Percentiles rank a stretch among this genome's conserved stretches.
These are phyloP conservation scores for Limnodromus scolopaceus DNA, from an alignment of 2,797 vertebrate genomes.

Conservation along the genomic window DNA sequence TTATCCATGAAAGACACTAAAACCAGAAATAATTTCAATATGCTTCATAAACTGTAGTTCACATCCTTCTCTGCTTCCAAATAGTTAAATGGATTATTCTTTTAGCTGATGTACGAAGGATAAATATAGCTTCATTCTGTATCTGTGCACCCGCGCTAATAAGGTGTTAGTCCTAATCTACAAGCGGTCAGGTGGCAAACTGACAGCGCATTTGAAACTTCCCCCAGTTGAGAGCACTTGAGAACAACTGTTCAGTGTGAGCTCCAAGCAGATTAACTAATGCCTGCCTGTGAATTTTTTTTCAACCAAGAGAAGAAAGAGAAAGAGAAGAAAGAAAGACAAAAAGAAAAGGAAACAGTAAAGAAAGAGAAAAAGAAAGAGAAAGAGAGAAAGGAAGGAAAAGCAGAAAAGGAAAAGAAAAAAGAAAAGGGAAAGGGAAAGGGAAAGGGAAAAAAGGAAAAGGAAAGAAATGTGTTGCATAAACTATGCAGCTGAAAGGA, in stretches of 20 bases:
- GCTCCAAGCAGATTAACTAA: neutral
- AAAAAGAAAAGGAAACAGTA: too few relatives aligned
- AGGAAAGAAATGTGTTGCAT: neutral
- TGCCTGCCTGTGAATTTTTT: neutral
- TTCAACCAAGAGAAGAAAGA: neutral
- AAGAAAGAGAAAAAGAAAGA: neutral
- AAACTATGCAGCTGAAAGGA: neutral
- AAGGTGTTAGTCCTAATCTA: neutral
- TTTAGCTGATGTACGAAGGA: neutral
- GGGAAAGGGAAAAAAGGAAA: accelerated
- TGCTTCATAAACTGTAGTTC: neutral
- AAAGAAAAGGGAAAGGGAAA: too few relatives aligned
- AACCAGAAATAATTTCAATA: neutral
- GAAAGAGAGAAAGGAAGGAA: too few relatives aligned
- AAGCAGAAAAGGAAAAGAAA: too few relatives aligned
- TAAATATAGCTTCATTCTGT: neutral
- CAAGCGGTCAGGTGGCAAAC: neutral
- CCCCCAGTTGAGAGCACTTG: neutral
- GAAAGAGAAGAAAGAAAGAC: too few relatives aligned
- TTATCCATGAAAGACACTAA: neutral
- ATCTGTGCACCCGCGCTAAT: neutral
- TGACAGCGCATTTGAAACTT: neutral
- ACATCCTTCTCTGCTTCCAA: neutral
- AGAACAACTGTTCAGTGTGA: neutral
- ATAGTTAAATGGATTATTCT: neutral